These are phyloP conservation scores for Hermetia illucens DNA, from an alignment of 1,140 invertebrate species.

Conservation along the genomic window DNA sequence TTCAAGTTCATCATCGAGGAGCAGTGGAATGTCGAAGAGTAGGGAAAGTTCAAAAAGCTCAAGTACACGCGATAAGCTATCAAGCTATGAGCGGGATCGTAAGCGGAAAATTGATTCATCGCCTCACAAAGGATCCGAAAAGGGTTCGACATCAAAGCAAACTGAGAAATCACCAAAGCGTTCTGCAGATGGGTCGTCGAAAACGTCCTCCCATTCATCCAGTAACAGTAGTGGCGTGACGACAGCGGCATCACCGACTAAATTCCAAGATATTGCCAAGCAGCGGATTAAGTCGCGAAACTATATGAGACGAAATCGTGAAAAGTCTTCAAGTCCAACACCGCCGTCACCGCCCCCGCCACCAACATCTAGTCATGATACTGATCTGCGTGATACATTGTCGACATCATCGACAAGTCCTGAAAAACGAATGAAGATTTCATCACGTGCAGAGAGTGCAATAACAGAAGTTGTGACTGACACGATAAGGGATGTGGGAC, in stretches of 20 bases:
- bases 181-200: neutral
- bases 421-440: neutral
- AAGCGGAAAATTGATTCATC: neutral
- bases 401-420: neutral
- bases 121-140: neutral
- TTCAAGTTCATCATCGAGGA: neutral
- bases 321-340: constrained; percentile 33
- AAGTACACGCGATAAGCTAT: neutral
- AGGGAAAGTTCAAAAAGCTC: neutral
- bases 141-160: neutral
- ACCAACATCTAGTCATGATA: constrained; percentile 6
- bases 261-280: constrained; percentile 47
- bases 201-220: neutral
- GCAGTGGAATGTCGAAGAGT: neutral
- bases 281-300: constrained; percentile 42
- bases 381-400: too few species aligned
- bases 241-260: neutral
- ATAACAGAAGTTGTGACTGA: neutral
- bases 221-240: neutral
- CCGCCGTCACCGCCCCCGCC: constrained; percentile 12
- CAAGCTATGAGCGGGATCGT: too few species aligned
- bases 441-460: neutral
- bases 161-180: neutral
- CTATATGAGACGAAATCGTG: constrained; percentile 47
- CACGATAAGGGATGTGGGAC: too few species aligned